Evolutionary conservation across 1,140 invertebrate species (phyloP).

Genomic region (Subanguina moxae): DNA sequence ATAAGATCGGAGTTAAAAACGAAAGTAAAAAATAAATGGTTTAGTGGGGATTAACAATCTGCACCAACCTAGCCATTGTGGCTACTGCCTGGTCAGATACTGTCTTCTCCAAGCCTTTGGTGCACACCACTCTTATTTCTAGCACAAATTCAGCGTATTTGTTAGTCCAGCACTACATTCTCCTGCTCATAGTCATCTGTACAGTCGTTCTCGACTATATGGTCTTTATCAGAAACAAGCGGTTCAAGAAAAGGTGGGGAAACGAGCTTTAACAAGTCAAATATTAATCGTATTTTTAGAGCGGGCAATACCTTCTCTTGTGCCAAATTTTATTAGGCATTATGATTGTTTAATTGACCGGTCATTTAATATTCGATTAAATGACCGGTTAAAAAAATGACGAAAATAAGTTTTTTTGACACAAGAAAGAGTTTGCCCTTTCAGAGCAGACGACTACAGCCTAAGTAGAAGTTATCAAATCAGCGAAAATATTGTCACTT

Average conservation of each 20-base stretch:
- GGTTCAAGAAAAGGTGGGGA: neutral
- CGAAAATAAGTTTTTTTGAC: no score
- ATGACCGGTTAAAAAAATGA: no score
- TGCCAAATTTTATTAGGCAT: no score
- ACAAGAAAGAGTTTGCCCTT: neutral
- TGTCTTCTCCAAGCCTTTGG: neutral
- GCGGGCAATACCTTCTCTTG: no score
- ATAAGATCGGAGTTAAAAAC: no score
- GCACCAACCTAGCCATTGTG: neutral
- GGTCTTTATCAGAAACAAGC: neutral
- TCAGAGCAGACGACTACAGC: neutral
- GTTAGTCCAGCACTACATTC: neutral
- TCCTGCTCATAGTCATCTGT: neutral
- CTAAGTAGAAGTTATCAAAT: neutral
- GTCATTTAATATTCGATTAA: no score
- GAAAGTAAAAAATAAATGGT: neutral
- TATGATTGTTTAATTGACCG: no score
- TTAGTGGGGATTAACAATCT: neutral
- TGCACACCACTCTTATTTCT: neutral
- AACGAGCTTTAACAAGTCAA: neutral
- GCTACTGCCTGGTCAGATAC: neutral
- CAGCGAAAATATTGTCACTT: neutral
- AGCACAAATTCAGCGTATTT: neutral
- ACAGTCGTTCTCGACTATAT: neutral
- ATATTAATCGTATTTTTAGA: neutral